These are phyloP conservation scores for Cyanoderma ruficeps DNA, from an alignment of 2,113 vertebrate genomes.

Conservation along the genomic window DNA sequence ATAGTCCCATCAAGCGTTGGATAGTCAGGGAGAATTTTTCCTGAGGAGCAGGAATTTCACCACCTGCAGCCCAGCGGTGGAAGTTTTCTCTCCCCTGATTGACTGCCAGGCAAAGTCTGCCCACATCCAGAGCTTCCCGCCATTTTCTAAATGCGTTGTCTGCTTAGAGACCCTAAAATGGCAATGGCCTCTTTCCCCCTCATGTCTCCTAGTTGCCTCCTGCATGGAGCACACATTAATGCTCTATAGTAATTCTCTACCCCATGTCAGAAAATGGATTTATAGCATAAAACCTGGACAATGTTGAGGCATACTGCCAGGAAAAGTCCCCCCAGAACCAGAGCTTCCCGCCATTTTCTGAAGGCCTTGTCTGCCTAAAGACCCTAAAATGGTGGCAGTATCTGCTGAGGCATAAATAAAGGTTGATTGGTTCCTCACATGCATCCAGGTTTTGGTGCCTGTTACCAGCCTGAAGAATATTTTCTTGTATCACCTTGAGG, in stretches of 20 bases:
- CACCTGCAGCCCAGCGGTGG: fast-evolving
- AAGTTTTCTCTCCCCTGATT: not conserved
- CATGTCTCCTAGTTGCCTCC: not conserved
- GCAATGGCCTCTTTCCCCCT: not conserved
- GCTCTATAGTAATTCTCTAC: not conserved
- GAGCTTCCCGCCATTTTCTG: not conserved
- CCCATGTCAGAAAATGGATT: not conserved
- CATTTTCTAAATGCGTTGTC: not conserved
- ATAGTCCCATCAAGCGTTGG: fast-evolving
- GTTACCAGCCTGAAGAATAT: not conserved
- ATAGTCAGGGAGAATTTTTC: no score
- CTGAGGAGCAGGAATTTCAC: not conserved
- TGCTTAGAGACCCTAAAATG: fast-evolving
- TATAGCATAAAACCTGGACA: not conserved
- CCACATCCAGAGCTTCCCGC: not conserved
- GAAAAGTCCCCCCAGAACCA: fast-evolving
- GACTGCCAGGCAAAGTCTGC: not conserved
- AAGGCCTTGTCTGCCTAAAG: fast-evolving
- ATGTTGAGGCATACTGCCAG: no score
- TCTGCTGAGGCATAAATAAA: not conserved
- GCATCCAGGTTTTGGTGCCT: not conserved
- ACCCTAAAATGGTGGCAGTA: fast-evolving
- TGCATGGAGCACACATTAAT: fast-evolving
- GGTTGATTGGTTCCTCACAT: not conserved
- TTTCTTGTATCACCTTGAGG: not conserved